Evolutionary conservation across 2,888 invertebrate genomes (phyloP).

Genomic region (Euplexia lucipara): DNA sequence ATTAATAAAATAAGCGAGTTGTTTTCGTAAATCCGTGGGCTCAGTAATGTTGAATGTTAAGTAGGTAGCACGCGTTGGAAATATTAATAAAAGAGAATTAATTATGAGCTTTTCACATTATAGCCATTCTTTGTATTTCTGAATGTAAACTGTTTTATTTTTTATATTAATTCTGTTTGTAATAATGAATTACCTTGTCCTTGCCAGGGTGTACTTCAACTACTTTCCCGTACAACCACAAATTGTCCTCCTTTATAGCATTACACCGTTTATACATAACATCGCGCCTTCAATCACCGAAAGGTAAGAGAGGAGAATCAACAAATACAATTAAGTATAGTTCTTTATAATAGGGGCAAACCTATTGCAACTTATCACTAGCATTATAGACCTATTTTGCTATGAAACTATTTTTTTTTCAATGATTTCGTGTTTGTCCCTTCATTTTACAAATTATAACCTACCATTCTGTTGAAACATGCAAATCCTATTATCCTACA

Average conservation of each 20-base stretch:
- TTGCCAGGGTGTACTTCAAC: too few relatives aligned
- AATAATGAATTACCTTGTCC: too few relatives aligned
- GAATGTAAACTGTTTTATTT: not conserved
- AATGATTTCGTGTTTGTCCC: too few relatives aligned
- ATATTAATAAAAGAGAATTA: constrained; percentile 10
- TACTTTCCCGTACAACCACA: too few relatives aligned
- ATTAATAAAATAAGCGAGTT: constrained; percentile 27
- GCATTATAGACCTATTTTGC: too few relatives aligned
- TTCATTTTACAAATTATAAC: not conserved
- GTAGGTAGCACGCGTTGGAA: constrained; percentile 8
- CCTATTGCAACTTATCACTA: too few relatives aligned
- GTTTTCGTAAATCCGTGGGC: not conserved
- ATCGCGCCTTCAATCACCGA: too few relatives aligned
- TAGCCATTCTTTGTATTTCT: not conserved
- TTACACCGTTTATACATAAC: too few relatives aligned
- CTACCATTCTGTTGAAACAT: constrained; percentile 22
- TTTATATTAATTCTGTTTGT: not conserved
- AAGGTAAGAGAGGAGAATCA: not conserved
- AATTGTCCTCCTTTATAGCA: too few relatives aligned
- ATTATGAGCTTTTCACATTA: not conserved
- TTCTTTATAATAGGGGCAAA: too few relatives aligned
- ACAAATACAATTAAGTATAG: too few relatives aligned
- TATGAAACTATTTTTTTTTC: too few relatives aligned
- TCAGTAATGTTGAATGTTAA: constrained; percentile 15
- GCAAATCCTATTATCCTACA: constrained; percentile 48